These are phyloP conservation scores for Phyto melanocephala DNA, from an alignment of 2,888 invertebrate genomes.

Conservation along the genomic window DNA sequence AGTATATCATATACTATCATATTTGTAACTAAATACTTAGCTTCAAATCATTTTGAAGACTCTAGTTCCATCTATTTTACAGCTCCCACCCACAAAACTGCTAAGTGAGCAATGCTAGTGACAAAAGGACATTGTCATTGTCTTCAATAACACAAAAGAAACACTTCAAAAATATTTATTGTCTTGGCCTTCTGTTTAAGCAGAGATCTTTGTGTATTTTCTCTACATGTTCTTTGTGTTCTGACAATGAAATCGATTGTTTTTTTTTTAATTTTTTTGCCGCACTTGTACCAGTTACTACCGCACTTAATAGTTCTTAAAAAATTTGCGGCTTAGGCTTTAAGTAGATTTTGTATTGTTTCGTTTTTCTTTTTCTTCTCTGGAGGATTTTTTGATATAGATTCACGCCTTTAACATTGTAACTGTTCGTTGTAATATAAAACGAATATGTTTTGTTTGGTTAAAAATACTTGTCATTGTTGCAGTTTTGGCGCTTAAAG, in stretches of 20 bases:
- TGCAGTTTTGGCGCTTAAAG: conserved; percentile 22
- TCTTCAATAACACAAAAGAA: not conserved
- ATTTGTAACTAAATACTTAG: too few species aligned
- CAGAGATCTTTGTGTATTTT: conserved; percentile 4
- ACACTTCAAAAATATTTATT: conserved; percentile 29
- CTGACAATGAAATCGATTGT: conserved; percentile 17
- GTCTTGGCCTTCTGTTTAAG: not conserved
- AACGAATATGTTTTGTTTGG: not conserved
- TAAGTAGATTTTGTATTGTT: conserved; percentile 51
- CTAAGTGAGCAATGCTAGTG: not conserved
- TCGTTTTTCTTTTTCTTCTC: not conserved
- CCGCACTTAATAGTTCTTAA: conserved; percentile 43
- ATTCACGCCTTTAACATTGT: conserved; percentile 44
- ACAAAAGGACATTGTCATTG: not conserved
- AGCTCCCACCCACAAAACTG: conserved; percentile 39
- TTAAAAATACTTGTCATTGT: conserved; percentile 9
- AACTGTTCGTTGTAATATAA: not conserved
- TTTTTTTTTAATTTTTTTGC: not conserved
- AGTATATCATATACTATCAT: not conserved
- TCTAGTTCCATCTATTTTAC: not conserved
- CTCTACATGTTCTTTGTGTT: not conserved
- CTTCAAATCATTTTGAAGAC: not conserved
- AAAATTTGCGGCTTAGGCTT: conserved; percentile 56
- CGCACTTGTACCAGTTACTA: conserved; percentile 1
- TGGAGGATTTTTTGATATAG: conserved; percentile 32